Evolutionary conservation across 1,140 invertebrate species (phyloP).

Genomic region (Zaprionus camerounensis): DNA sequence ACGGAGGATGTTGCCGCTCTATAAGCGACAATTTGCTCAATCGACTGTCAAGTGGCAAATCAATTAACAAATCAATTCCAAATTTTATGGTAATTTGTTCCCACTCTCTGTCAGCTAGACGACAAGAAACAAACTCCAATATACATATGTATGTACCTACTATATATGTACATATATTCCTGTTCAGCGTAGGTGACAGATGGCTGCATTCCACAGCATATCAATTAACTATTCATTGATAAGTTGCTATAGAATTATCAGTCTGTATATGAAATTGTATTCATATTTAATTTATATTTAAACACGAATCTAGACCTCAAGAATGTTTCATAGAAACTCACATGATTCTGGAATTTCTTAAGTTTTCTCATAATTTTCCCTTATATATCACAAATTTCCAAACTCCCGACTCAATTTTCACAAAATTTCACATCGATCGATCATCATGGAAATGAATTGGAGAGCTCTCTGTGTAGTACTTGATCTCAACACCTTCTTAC

Average conservation of each 20-base stretch:
- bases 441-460: neutral
- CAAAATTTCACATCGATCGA: neutral
- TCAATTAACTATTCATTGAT: neutral
- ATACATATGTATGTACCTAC: neutral
- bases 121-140: neutral
- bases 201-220: neutral
- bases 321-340: neutral
- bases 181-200: neutral
- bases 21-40: constrained; percentile 27
- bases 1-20: too few relatives aligned
- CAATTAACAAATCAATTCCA: constrained; percentile 47
- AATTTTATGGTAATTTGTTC: constrained; percentile 15
- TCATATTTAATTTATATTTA: too few relatives aligned
- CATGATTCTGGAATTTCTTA: neutral
- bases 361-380: neutral
- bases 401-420: neutral
- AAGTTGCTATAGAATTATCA: neutral
- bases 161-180: constrained; percentile 1
- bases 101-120: neutral
- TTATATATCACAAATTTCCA: neutral
- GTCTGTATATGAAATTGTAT: neutral
- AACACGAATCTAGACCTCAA: too few relatives aligned
- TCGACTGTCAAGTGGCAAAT: constrained; percentile 46
- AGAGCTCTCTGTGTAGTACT: neutral
- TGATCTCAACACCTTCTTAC: constrained; percentile 1